Conservation (phyloP, 2,888 invertebrate species). For the Argynnis bischoffii region DNA sequence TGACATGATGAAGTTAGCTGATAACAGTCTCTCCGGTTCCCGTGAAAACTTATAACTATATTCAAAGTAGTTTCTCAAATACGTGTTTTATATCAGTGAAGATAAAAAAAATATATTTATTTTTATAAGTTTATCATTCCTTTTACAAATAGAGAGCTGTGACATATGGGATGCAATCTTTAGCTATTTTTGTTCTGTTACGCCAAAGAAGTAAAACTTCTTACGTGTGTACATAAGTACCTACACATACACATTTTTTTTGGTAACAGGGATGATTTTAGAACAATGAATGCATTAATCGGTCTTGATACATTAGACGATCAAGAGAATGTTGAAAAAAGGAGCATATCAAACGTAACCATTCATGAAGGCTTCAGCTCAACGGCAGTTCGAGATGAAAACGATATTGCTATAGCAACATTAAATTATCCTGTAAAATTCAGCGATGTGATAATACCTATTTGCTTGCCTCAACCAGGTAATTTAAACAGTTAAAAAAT, state of each 20-base stretch:
- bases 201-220: too few relatives aligned
- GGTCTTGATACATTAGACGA: constrained; percentile 74
- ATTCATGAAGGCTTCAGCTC: constrained; percentile 78
- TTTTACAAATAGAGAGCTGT: too few relatives aligned
- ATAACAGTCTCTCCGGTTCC: too few relatives aligned
- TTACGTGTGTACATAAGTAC: too few relatives aligned
- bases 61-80: not conserved
- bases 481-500: constrained; percentile 28
- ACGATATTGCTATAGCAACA: constrained; percentile 82
- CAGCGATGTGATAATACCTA: constrained; percentile 68
- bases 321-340: constrained; percentile 56
- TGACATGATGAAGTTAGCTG: too few relatives aligned
- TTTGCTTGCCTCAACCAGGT: constrained; percentile 80
- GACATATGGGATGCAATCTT: too few relatives aligned
- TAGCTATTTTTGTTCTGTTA: too few relatives aligned
- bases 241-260: too few relatives aligned
- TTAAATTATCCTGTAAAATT: constrained; percentile 69
- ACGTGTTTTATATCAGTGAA: not conserved
- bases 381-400: constrained; percentile 76
- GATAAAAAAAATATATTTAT: too few relatives aligned
- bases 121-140: too few relatives aligned
- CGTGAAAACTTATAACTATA: too few relatives aligned
- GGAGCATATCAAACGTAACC: constrained; percentile 61
- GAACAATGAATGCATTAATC: constrained; percentile 63
- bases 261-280: constrained; percentile 62